These are phyloP conservation scores for Macrotrachela quadricornifera DNA, from an alignment of 1,140 invertebrate genomes.

Conservation along the genomic window DNA sequence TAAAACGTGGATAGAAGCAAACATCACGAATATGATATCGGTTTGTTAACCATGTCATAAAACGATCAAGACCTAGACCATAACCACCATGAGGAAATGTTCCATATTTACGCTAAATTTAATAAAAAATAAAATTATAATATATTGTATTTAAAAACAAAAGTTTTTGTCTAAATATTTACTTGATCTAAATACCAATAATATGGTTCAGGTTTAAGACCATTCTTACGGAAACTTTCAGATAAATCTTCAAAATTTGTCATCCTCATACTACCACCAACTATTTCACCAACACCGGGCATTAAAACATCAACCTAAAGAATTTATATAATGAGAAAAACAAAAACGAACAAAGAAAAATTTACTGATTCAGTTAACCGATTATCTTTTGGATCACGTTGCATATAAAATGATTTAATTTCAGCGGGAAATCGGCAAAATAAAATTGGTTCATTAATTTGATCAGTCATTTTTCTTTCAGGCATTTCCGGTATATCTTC, in stretches of 20 bases:
- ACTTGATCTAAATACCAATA: constrained; percentile 92
- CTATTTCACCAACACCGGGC: constrained; percentile 91
- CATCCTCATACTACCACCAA: constrained; percentile 99
- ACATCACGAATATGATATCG: constrained; percentile 89
- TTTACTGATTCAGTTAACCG: constrained; percentile 63
- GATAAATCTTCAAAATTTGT: constrained; percentile 64
- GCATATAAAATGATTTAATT: constrained; percentile 98
- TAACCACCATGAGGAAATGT: constrained; percentile 89
- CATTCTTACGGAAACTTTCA: constrained; percentile 60
- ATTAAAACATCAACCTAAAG: constrained; percentile 57
- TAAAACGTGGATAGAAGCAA: constrained; percentile 79
- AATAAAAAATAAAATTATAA: constrained; percentile 6
- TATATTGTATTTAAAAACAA: too few relatives aligned
- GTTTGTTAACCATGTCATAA: constrained; percentile 85
- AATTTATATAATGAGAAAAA: too few relatives aligned
- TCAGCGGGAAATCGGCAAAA: constrained; percentile 73
- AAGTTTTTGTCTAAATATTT: too few relatives aligned
- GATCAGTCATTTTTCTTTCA: constrained; percentile 93
- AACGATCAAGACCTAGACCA: constrained; percentile 83
- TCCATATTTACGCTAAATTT: constrained; percentile 64
- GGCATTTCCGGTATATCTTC: constrained; percentile 98
- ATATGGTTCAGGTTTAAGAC: constrained; percentile 75
- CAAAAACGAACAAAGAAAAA: too few relatives aligned
- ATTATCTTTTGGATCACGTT: constrained; percentile 56
- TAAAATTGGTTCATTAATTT: constrained; percentile 84